Evolutionary conservation across 30 jellyfish, hydroid and myxozoan species (phyloP).

Genomic region (Cassiopea andromeda): DNA sequence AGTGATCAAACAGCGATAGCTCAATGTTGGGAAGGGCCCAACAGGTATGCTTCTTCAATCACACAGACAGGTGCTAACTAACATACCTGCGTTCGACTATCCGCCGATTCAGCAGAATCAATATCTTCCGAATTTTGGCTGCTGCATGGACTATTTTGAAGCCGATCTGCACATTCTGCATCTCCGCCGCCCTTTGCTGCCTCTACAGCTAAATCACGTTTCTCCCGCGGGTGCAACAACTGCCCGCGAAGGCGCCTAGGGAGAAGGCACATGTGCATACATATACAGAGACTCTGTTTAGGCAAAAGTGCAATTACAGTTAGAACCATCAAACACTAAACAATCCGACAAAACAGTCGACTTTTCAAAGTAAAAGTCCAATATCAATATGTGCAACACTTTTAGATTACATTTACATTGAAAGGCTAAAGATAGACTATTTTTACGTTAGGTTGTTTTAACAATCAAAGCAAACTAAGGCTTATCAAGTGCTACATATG

Average conservation of each 20-base stretch:
- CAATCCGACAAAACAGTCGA: too few species aligned
- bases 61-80: neutral
- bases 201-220: conserved; percentile 25
- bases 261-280: too few species aligned
- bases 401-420: too few species aligned
- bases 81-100: conserved; percentile 74
- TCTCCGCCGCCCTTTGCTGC: conserved; percentile 15
- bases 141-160: neutral
- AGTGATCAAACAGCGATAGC: too few species aligned
- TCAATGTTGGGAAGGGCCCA: too few species aligned
- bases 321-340: too few species aligned
- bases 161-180: neutral
- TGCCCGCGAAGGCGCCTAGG: conserved; percentile 50
- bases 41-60: neutral
- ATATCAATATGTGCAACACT: too few species aligned
- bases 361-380: too few species aligned
- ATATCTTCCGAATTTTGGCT: conserved; percentile 42
- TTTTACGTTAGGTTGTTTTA: neutral
- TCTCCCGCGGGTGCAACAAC: conserved; percentile 10
- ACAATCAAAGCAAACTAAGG: conserved; percentile 6
- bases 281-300: too few species aligned
- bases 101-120: conserved; percentile 80
- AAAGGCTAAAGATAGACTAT: too few species aligned
- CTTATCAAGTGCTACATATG: too few species aligned
- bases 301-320: too few species aligned